Percentiles rank a stretch among this genome's conserved stretches.
phyloP scores from a whole-genome alignment of 1,140 invertebrate genomes.

The Periplaneta americana region DNA sequence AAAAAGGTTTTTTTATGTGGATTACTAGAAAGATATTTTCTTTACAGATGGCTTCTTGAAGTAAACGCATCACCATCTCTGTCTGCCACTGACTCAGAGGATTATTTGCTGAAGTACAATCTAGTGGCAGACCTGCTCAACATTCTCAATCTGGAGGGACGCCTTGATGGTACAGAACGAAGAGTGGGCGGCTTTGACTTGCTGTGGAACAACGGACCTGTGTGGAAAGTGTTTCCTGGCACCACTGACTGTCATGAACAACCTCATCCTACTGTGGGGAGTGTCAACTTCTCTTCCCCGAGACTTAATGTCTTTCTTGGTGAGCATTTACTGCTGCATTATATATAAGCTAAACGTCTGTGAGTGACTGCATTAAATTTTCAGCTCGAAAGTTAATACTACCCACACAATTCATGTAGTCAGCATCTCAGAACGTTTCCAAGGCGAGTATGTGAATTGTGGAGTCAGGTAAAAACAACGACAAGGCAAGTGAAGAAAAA shows the following conservation, averaged over 20 bases:
- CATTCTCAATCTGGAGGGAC: slow-evolving; percentile 38
- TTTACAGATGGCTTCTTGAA: slow-evolving; percentile 51
- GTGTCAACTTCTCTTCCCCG: neutral
- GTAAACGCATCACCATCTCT: slow-evolving; percentile 59
- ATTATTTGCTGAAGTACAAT: slow-evolving; percentile 42
- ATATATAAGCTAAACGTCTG: too few species aligned
- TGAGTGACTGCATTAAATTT: too few species aligned
- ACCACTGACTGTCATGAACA: neutral
- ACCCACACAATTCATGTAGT: too few species aligned
- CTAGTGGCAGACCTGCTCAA: slow-evolving; percentile 40
- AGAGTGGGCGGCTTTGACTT: slow-evolving; percentile 54
- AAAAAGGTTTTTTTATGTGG: neutral
- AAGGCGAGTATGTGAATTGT: too few species aligned
- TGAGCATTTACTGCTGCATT: slow-evolving; percentile 1
- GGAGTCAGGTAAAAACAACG: too few species aligned
- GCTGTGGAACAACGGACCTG: slow-evolving; percentile 46
- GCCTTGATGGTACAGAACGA: slow-evolving; percentile 45
- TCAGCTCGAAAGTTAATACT: too few species aligned
- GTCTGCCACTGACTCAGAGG: slow-evolving; percentile 50
- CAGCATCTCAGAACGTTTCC: too few species aligned
- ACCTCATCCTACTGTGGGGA: neutral
- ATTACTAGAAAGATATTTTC: slow-evolving; percentile 2
- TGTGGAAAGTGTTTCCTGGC: neutral
- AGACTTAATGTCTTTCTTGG: slow-evolving; percentile 34
- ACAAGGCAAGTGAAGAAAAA: too few species aligned